These are phyloP conservation scores for Argyresthia albistria DNA, from an alignment of 2,888 invertebrate species.

Conservation along the genomic window DNA sequence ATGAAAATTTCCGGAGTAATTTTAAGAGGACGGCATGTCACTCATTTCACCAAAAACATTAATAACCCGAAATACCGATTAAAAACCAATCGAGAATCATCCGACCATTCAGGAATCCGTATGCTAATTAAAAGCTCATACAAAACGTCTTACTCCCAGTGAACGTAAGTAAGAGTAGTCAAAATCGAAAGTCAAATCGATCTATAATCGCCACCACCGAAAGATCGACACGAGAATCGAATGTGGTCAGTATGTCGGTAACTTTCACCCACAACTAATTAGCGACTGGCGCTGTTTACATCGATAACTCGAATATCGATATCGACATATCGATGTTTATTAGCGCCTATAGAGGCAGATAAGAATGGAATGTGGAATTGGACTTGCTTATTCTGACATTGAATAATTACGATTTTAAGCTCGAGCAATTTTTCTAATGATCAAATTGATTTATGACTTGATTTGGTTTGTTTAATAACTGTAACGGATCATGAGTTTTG, in stretches of 20 bases:
- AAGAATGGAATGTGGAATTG: not conserved
- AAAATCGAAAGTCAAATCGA: constrained; percentile 71
- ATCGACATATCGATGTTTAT: not conserved
- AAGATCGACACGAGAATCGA: constrained; percentile 48
- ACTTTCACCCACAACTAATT: constrained; percentile 44
- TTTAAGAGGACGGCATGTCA: too few species aligned
- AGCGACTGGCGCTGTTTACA: constrained; percentile 1
- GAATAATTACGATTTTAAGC: not conserved
- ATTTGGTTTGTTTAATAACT: too few species aligned
- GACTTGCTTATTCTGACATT: not conserved
- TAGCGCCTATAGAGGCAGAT: not conserved
- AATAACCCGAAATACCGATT: too few species aligned
- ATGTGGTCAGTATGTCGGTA: constrained; percentile 66
- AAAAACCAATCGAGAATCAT: too few species aligned
- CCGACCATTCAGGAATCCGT: constrained; percentile 3
- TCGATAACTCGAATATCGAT: not conserved
- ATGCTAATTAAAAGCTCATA: constrained; percentile 8
- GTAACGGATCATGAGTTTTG: too few species aligned
- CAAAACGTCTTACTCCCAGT: constrained; percentile 20
- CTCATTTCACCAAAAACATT: too few species aligned
- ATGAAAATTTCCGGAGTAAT: too few species aligned
- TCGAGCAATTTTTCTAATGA: not conserved
- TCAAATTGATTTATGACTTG: too few species aligned
- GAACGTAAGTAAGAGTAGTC: constrained; percentile 62
- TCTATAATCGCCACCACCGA: constrained; percentile 63